Base-by-base conservation (phyloP, 2,113 vertebrate species). In the Lycaon pictus region DNA sequence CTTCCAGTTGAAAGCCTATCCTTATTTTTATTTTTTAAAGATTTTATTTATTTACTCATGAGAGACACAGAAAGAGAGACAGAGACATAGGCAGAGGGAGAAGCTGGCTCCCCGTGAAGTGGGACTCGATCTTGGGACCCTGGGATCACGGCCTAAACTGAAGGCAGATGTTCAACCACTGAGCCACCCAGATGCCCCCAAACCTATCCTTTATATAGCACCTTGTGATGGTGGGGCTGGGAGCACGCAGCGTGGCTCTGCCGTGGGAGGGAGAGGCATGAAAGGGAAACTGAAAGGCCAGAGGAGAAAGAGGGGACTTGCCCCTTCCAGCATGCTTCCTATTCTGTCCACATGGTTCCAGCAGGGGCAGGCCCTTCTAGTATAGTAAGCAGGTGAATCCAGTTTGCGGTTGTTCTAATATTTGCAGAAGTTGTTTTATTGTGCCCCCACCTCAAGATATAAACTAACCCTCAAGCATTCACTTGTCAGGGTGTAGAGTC, bases 381-480 rank as follows among this genome's bases (percentile, higher is more conserved):
- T n/a, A 43, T n/a, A 43, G 63, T 11, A 48, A 48, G 27, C 1
- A 29, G 35, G 29, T 23, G 2, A 48, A 63, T 63, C 23, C 51
- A 88, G 5, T 37, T 43, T 56, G 51, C 37, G 72, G 29, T n/a
- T 58, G 15, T 58, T n/a, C 67, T n/a, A 29, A 8, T 53, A 19
- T 83, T 90, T 93, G 55, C 76, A 74, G 56, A 93, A 93, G 55
- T 58, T 51, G 11, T 51, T 84, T 89, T 86, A 20, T 48, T 53
- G 55, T 37, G 7, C 1, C 25, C 11, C 11, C 3, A 55, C 11
- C 48, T 67, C 11, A 1, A 69, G 23, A 37, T 12, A 19, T 20
- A 25, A 53, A 56, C 43, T 29, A 27, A 4, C 27, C 17, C 19
- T 29, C 51, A 67, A 37, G 27, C 6, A 15, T n/a, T 55, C 17